Evolutionary conservation across 2,113 vertebrate genomes (phyloP).

Genomic region (Halichoerus grypus): DNA sequence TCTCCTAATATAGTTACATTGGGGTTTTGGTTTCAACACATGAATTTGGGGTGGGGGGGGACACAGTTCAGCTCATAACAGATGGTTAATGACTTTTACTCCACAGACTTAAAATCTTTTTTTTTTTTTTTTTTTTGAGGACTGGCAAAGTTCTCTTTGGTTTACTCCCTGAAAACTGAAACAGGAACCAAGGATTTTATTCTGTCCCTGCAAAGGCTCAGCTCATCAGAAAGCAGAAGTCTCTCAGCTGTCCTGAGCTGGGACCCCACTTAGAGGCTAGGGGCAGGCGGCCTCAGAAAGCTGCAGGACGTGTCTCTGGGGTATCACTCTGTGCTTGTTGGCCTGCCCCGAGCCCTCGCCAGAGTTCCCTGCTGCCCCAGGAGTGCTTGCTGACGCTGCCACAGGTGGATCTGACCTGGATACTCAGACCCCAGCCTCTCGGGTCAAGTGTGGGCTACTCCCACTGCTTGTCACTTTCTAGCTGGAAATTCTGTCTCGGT

Average conservation of each 20-base stretch:
- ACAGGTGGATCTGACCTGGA: neutral
- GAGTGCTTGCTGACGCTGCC: neutral
- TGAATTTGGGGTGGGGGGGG: neutral
- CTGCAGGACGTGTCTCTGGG: neutral
- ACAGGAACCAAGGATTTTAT: neutral
- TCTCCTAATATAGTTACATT: neutral
- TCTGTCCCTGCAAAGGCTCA: neutral
- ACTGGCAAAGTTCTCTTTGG: neutral
- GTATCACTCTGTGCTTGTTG: neutral
- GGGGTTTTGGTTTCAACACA: neutral
- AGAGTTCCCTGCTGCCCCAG: neutral
- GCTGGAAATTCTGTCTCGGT: neutral
- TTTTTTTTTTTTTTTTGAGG: neutral
- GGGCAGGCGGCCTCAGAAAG: neutral
- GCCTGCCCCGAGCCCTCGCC: neutral
- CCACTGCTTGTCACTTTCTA: neutral
- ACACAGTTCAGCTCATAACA: neutral
- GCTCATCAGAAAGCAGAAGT: neutral
- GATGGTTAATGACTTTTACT: neutral
- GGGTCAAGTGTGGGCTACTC: neutral
- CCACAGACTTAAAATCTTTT: neutral
- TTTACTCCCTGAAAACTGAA: neutral
- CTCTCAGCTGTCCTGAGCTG: too few relatives aligned
- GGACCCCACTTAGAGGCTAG: neutral
- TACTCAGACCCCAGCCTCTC: neutral